phyloP scores from a whole-genome alignment of 2,888 invertebrate species.

The Sclerodermus sp. region DNA sequence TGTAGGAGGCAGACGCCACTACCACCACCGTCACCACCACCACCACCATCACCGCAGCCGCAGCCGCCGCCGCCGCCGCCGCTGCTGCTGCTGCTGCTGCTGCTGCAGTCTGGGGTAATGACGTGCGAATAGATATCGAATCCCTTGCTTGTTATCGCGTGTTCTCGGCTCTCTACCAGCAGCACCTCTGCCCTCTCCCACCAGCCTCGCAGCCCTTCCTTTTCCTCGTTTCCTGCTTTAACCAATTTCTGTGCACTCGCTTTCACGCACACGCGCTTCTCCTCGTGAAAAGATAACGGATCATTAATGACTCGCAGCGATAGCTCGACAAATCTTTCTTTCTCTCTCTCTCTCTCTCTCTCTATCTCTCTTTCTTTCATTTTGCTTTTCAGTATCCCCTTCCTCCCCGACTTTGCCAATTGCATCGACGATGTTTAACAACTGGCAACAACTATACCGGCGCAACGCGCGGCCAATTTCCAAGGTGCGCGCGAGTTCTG shows the following conservation, averaged over 20 bases:
- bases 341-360: not conserved
- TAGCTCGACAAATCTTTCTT: not conserved
- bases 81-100: slow-evolving; percentile 41
- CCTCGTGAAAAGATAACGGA: slow-evolving; percentile 20
- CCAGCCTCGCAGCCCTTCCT: slow-evolving; percentile 4
- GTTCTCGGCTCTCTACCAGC: slow-evolving; percentile 21
- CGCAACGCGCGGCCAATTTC: too few relatives aligned
- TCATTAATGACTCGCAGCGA: slow-evolving; percentile 6
- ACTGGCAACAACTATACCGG: too few relatives aligned
- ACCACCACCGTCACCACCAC: too few relatives aligned
- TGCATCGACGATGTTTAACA: too few relatives aligned
- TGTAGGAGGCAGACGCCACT: too few relatives aligned
- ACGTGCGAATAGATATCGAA: slow-evolving; percentile 58
- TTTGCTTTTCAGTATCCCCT: too few relatives aligned
- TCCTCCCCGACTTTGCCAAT: too few relatives aligned
- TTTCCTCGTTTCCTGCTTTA: slow-evolving; percentile 16
- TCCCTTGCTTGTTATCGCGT: slow-evolving; percentile 44
- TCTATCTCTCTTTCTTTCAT: too few relatives aligned
- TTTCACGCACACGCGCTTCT: slow-evolving; percentile 24
- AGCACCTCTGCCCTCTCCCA: slow-evolving; percentile 8
- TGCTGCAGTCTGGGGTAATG: slow-evolving; percentile 54
- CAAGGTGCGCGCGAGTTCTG: too few relatives aligned
- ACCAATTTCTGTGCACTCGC: slow-evolving; percentile 28
- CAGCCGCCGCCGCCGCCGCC: too few relatives aligned
- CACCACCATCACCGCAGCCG: too few relatives aligned